Base-by-base conservation (phyloP, 2,888 invertebrate species). In the Ochropleura plecta region DNA sequence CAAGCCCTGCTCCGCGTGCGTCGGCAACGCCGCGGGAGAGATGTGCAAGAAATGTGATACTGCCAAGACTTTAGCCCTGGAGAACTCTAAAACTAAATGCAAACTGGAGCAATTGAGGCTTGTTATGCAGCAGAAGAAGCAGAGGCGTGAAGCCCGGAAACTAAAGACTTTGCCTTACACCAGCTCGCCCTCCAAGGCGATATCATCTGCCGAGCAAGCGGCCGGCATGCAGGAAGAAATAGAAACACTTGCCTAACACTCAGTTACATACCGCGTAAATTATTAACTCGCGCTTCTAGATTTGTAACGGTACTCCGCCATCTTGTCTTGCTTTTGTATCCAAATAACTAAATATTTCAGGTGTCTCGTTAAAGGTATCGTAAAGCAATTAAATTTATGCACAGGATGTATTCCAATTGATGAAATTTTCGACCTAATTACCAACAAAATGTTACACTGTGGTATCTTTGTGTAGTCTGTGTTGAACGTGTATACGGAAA, bases 71-170 rank as follows among this genome's bases (percentile, higher is more conserved):
- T 93, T 97, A 74, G 97, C 97, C 67, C 94, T 97, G 91, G 98
- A 98, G 84, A 98, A 98, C 91, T 97, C 97, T 86, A 98, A 98
- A 88, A 98, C 98, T 10, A 98, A 98, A 89, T 98, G 98, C 86
- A 99, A 99, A 94, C 97, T 99, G 93, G 98, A 98, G 90, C 98
- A 98, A 84, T 96, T 99, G 71, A 97, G 99, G 85, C 97, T 98
- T 85, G 98, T 99, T 76, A 98, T 99, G 98, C 98, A 98, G 88
- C 98, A 99, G 93, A 97, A 98, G 89, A 98, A 98, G 83, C 98
- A 98, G 83, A 97, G 98, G 79, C 97, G 99, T 70, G 98, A 98
- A 89, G 98, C 98, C 62, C 97, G 98, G 73, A 98, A 97, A 92
- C 94, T 97, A 79, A 97, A 97, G 91, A 97, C 97, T 5, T 93